Evolutionary conservation across 2,113 vertebrate species (phyloP), one percentile per base, ranked within the genome.

Genomic region (Pseudorasbora parva): DNA sequence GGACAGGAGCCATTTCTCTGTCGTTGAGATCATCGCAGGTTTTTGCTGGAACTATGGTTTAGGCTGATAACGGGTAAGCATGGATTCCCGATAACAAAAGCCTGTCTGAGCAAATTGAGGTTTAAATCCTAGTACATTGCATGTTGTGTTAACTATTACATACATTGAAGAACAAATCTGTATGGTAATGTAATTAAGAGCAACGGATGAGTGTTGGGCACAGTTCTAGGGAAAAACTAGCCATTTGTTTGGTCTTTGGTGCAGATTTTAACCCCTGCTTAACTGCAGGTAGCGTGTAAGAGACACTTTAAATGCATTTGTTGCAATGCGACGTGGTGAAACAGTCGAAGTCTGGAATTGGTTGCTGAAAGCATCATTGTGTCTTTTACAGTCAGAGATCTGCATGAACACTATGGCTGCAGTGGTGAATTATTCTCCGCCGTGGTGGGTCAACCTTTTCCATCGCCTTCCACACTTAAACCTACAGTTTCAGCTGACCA

Each of bases 371-470:
- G 64, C 47, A 10, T 15, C 25, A 27, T n/a, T 47, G 60, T 68
- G 47, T 56, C 1, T 81, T 84, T 49, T 83, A 14, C 75, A 88
- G 86, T 23, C 60, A 81, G 62, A 51, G 74, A 64, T 60, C 10
- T 25, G 47, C 75, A 69, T 76, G 11, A 83, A 76, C 59, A 77
- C 89, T 81, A 95, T 95, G 95, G 96, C 96, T 84, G 96, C 96
- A 57, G 97, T 96, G 12, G 95, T 97, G 85, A 97, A 96, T 93
- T 98, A 97, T 90, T 94, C 95, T 82, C 96, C 97, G 6, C 97
- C 97, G 10, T 98, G 97, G 97, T 98, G 97, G 97, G 97, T 96
- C 87, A 97, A 92, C 90, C 95, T 98, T 54, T 94, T 98, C 83
- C 97, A 98, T 93, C 95, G 97, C 83, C 90, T 98, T 88, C 97